Percentiles rank a stretch among this genome's conserved stretches.
These are phyloP conservation scores for Mus spicilegus DNA, from an alignment of 2,113 vertebrate genomes.

Conservation along the genomic window DNA sequence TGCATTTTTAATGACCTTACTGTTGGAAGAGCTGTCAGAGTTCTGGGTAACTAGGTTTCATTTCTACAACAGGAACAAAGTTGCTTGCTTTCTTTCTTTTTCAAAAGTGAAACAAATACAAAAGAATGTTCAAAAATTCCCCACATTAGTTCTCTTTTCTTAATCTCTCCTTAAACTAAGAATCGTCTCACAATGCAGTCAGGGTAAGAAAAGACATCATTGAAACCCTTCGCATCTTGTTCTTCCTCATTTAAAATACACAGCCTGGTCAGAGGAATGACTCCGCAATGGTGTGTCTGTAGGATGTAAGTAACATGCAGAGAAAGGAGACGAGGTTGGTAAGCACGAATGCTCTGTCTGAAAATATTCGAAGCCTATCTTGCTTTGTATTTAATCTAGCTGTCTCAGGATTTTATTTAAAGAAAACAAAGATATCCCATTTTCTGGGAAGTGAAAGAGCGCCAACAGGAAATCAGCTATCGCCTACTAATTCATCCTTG, in stretches of 20 bases:
- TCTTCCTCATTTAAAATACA: slow-evolving; percentile 42
- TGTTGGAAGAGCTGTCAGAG: background rate
- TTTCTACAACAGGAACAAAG: background rate
- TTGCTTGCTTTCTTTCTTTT: background rate
- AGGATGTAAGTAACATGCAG: background rate
- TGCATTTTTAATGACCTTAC: slow-evolving; percentile 2
- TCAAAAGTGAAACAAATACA: slow-evolving; percentile 14
- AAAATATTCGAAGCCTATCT: slow-evolving; percentile 1
- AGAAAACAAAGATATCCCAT: slow-evolving; percentile 40
- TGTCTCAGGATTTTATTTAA: slow-evolving; percentile 30
- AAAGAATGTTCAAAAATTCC: slow-evolving; percentile 22
- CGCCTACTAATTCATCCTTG: background rate
- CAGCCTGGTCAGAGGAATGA: background rate
- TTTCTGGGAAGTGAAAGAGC: slow-evolving; percentile 39
- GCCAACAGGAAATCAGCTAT: slow-evolving; percentile 36
- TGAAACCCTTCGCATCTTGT: slow-evolving; percentile 11
- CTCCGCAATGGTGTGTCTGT: background rate
- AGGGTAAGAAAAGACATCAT: background rate
- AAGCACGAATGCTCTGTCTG: background rate
- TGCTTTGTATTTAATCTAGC: slow-evolving; percentile 22
- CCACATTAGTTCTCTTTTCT: slow-evolving; percentile 53
- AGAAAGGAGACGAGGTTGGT: background rate
- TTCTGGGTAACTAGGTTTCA: slow-evolving; percentile 27
- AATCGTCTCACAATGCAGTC: slow-evolving; percentile 6
- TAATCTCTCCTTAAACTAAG: slow-evolving; percentile 47